A percentile compares a stretch with the other conserved stretches of the same genome.
phyloP scores from a whole-genome alignment of 2,797 vertebrate genomes.

The Rhadinocentrus ornatus region DNA sequence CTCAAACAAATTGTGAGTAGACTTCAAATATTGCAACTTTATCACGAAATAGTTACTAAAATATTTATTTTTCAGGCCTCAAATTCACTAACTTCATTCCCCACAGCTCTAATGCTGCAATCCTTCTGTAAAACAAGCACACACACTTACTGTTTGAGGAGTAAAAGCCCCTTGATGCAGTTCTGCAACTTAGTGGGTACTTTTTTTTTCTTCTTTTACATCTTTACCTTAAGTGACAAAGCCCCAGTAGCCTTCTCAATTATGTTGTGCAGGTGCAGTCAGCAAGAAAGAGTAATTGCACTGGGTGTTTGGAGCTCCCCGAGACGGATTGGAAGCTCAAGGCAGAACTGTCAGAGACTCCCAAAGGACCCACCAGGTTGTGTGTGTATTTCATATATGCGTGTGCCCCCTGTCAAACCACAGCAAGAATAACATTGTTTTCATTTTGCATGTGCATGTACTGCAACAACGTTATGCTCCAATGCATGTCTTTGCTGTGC shows the following conservation, averaged over 20 bases:
- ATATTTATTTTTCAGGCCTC: constrained; percentile 10
- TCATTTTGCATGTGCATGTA: constrained; percentile 48
- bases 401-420: constrained; percentile 26
- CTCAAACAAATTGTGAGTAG: constrained; percentile 3
- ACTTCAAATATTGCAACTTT: constrained; percentile 28
- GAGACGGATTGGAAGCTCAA: constrained; percentile 74
- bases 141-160: constrained; percentile 31
- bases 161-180: constrained; percentile 41
- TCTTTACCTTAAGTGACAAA: constrained; percentile 81
- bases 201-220: constrained; percentile 57
- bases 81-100: constrained; percentile 4
- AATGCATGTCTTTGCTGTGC: background rate
- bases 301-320: constrained; percentile 75
- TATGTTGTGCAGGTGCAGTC: constrained; percentile 80
- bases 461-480: background rate
- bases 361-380: constrained; percentile 48
- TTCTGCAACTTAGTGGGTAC: constrained; percentile 48
- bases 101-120: background rate
- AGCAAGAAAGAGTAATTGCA: constrained; percentile 83
- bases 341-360: constrained; percentile 72
- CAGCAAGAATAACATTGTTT: constrained; percentile 50
- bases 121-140: constrained; percentile 37
- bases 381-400: constrained; percentile 14
- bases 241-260: constrained; percentile 77
- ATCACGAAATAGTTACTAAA: constrained; percentile 24